phyloP scores from a whole-genome alignment of 2,113 vertebrate genomes.

The Delphinus delphis region DNA sequence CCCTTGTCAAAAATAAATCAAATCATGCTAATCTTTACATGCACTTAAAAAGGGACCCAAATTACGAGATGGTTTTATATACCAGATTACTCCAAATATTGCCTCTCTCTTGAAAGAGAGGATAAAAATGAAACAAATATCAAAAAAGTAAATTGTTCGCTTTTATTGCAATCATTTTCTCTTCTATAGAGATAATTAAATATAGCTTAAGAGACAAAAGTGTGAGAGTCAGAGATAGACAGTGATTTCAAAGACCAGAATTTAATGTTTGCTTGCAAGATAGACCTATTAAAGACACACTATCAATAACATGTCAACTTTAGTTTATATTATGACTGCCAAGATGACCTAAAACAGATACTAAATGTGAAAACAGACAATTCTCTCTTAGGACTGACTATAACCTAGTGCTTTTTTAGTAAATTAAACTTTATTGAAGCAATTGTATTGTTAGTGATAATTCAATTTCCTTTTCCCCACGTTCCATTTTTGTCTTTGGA shows the following conservation, averaged over 20 bases:
- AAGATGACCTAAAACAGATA: slow-evolving; percentile 26
- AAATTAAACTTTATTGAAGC: background rate
- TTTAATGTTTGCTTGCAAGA: slow-evolving; percentile 66
- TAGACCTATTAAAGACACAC: background rate
- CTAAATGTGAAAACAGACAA: background rate
- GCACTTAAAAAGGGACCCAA: slow-evolving; percentile 79
- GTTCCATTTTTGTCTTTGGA: slow-evolving; percentile 12
- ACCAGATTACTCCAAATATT: slow-evolving; percentile 79
- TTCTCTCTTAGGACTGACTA: background rate
- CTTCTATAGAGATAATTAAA: slow-evolving; percentile 80
- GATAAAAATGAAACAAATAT: slow-evolving; percentile 79
- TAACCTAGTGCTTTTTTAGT: background rate
- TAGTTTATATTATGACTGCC: slow-evolving; percentile 1
- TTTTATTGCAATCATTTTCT: slow-evolving; percentile 81
- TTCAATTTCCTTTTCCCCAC: background rate
- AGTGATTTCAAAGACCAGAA: slow-evolving; percentile 69
- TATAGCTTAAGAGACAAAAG: slow-evolving; percentile 73
- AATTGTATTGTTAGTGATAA: background rate
- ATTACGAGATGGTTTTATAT: slow-evolving; percentile 80
- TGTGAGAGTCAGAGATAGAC: slow-evolving; percentile 69
- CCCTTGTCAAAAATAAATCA: slow-evolving; percentile 83
- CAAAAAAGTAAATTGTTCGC: slow-evolving; percentile 76
- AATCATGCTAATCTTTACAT: slow-evolving; percentile 76
- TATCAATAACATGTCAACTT: slow-evolving; percentile 22
- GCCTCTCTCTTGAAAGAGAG: slow-evolving; percentile 79